Percentiles rank a stretch among this genome's conserved stretches.
phyloP scores from a whole-genome alignment of 2,888 invertebrate genomes.

The Ophraella communa region DNA sequence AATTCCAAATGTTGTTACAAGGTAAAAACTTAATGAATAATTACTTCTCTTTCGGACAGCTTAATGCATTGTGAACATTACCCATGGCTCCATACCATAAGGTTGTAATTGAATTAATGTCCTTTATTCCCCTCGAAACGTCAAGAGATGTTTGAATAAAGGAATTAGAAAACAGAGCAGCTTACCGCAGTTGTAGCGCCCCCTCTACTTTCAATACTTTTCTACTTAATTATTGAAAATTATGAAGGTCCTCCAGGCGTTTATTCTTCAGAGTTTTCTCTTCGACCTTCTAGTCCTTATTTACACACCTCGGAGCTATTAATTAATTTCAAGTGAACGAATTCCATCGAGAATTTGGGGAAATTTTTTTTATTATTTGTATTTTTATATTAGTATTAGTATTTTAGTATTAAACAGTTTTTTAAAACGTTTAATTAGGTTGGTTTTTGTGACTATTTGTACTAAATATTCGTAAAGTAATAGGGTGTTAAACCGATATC shows the following conservation, averaged over 20 bases:
- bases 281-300: conserved; percentile 11
- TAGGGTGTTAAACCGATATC: too few species aligned
- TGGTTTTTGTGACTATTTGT: too few species aligned
- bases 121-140: conserved; percentile 36
- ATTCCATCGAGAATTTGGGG: conserved; percentile 1
- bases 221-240: conserved; percentile 52
- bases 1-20: neutral
- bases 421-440: too few species aligned
- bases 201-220: conserved; percentile 28
- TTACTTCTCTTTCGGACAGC: conserved; percentile 48
- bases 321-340: conserved; percentile 7
- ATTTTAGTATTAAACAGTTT: too few species aligned
- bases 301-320: conserved; percentile 18
- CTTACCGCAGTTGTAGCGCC: conserved; percentile 39
- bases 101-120: conserved; percentile 51
- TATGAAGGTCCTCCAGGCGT: conserved; percentile 41
- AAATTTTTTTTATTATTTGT: too few species aligned
- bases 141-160: conserved; percentile 52
- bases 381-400: too few species aligned
- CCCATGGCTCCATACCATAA: conserved; percentile 31
- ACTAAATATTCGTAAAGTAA: too few species aligned
- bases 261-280: conserved; percentile 28
- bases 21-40: conserved; percentile 13
- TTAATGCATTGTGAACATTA: conserved; percentile 41
- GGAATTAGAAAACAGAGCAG: conserved; percentile 51